Base-by-base conservation (phyloP, 2,888 invertebrate species). In the Atethmia centrago region DNA sequence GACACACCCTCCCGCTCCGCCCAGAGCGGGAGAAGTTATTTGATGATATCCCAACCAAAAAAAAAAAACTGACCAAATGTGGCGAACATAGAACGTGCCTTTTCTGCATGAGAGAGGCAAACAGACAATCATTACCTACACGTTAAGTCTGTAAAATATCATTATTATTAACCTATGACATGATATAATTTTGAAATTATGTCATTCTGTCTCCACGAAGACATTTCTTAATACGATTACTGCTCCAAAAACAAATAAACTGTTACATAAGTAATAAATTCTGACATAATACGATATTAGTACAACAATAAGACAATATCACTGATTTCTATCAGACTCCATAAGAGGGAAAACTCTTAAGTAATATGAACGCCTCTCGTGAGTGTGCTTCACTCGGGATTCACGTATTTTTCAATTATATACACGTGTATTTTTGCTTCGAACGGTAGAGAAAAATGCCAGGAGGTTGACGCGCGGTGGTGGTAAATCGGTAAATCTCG, bases 321-420 rank as follows among this genome's bases (percentile, higher is more conserved):
- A 58, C 53, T 63, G 58, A 79, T 79, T 74, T 55, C 19, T 69
- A 47, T 58, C 47, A 62, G 53, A 36, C 47, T 68, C 51, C 58
- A 42, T 59, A 55, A 66, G 69, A 73, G 42, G 53, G 49, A 45
- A 45, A 69, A 58, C 49, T 69, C 71, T 45, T 63, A 74, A 80
- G 69, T 80, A 83, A 80, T 80, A 80, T 25, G 58, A 80, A 80
- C 67, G 75, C 28, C 49, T 55, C 80, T 36, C 45, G 25, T 12
- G 66, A 56, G 75, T 55, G 16, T 67, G 36, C 25, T 70, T 83
- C 62, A 66, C 45, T 62, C 0, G 40, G 28, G 47, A 40, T 14
- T 42, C 49, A 56, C 61, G 61, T 74, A 36, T 56, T 79, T 79
- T 83, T 56, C 67, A 80, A 80, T 80, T 79, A 83, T 31, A 40